Conservation (phyloP, 1,140 invertebrate species). For the Aphidius gifuensis region DNA sequence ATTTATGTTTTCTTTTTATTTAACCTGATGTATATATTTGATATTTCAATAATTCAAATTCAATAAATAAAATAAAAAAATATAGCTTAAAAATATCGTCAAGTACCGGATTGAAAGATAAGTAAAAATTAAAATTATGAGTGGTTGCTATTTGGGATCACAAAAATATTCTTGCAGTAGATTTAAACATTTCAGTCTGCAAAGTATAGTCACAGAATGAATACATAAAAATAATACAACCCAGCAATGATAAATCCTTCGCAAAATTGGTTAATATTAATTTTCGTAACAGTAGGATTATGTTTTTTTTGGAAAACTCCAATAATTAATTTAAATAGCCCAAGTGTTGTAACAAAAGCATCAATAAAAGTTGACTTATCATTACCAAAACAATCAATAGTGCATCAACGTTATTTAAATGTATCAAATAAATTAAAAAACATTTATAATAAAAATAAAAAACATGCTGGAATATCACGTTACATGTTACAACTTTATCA, state of each 20-base stretch:
- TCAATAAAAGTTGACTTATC: conserved; percentile 46
- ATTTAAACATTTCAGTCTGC: conserved; percentile 5
- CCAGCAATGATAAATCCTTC: conserved; percentile 1
- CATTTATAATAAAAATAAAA: conserved; percentile 6
- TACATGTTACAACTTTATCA: conserved; percentile 50
- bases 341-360: conserved; percentile 39
- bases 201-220: conserved; percentile 1
- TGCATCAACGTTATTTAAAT: conserved; percentile 29
- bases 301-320: conserved; percentile 41
- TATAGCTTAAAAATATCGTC: too few species aligned
- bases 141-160: conserved; percentile 25
- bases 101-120: background rate
- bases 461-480: conserved; percentile 35
- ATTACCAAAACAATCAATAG: conserved; percentile 35
- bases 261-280: conserved; percentile 20
- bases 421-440: conserved; percentile 27
- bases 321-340: conserved; percentile 30
- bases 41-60: too few species aligned
- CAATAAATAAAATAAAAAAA: too few species aligned
- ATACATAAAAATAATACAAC: background rate
- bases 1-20: too few species aligned
- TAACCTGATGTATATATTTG: too few species aligned
- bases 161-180: conserved; percentile 2
- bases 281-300: conserved; percentile 18
- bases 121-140: conserved; percentile 16